Percentiles rank a stretch among this genome's conserved stretches.
These are phyloP conservation scores for Python bivittatus DNA, from an alignment of 2,113 vertebrate genomes.

Conservation along the genomic window DNA sequence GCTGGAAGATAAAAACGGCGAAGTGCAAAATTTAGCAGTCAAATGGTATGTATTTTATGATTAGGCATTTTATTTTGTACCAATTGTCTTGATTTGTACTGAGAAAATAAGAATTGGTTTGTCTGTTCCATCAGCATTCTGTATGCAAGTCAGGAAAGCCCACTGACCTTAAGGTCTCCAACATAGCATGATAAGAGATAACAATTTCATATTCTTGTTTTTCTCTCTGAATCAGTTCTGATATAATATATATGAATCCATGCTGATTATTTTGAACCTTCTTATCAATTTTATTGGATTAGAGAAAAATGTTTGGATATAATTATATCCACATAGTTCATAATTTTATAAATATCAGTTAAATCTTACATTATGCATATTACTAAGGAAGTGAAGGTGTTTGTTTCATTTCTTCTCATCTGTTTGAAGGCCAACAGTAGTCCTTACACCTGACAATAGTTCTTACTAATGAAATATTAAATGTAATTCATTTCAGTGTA, in stretches of 20 bases:
- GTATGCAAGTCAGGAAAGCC: neutral
- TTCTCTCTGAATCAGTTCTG: neutral
- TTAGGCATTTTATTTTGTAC: neutral
- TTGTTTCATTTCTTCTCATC: neutral
- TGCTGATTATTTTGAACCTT: neutral
- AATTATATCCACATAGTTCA: neutral
- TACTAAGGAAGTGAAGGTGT: neutral
- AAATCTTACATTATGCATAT: neutral
- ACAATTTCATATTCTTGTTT: neutral
- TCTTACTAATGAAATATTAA: neutral
- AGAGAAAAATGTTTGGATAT: neutral
- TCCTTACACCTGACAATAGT: neutral
- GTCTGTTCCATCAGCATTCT: neutral
- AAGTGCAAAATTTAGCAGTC: slow-evolving; percentile 97
- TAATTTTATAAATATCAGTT: neutral
- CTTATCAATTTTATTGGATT: neutral
- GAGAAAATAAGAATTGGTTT: neutral
- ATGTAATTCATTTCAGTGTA: neutral
- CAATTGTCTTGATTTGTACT: neutral
- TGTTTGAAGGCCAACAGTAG: neutral
- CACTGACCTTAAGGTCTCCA: neutral
- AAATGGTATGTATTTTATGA: slow-evolving; percentile 85
- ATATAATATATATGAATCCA: neutral
- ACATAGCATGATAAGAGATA: neutral
- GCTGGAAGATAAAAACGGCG: slow-evolving; percentile 97